phyloP scores from a whole-genome alignment of 2,888 invertebrate genomes.

The Erpobdella octoculata region DNA sequence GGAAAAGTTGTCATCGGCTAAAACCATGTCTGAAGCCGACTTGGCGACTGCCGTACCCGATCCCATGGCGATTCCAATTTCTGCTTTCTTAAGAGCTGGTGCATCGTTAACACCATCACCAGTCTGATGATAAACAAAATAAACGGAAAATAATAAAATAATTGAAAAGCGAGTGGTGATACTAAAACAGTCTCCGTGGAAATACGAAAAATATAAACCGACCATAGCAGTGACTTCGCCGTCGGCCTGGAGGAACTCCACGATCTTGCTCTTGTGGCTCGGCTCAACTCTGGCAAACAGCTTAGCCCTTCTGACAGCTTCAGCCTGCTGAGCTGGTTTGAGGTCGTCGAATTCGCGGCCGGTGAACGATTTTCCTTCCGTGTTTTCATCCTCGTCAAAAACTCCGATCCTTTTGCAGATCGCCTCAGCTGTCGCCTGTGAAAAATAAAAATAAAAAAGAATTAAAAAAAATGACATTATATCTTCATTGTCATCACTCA shows the following conservation, averaged over 20 bases:
- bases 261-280: constrained; percentile 97
- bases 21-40: constrained; percentile 96
- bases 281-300: constrained; percentile 99
- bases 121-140: constrained; percentile 60
- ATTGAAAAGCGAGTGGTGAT: neutral
- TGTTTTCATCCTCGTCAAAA: constrained; percentile 88
- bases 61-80: constrained; percentile 89
- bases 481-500: neutral
- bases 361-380: constrained; percentile 84
- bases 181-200: neutral
- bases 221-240: constrained; percentile 97
- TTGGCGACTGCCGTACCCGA: constrained; percentile 99
- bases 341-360: constrained; percentile 99
- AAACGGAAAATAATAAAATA: neutral
- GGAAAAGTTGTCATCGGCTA: constrained; percentile 99
- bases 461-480: neutral
- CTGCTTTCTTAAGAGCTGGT: constrained; percentile 89
- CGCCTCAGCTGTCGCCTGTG: constrained; percentile 87
- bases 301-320: constrained; percentile 72
- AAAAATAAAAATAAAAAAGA: neutral
- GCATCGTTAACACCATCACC: constrained; percentile 99
- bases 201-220: neutral
- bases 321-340: constrained; percentile 79
- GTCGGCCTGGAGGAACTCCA: constrained; percentile 95
- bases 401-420: constrained; percentile 98